Evolutionary conservation across 2,888 invertebrate genomes (phyloP), one percentile per base, ranked within the genome.

Genomic region (Zhengitettix transpicula): DNA sequence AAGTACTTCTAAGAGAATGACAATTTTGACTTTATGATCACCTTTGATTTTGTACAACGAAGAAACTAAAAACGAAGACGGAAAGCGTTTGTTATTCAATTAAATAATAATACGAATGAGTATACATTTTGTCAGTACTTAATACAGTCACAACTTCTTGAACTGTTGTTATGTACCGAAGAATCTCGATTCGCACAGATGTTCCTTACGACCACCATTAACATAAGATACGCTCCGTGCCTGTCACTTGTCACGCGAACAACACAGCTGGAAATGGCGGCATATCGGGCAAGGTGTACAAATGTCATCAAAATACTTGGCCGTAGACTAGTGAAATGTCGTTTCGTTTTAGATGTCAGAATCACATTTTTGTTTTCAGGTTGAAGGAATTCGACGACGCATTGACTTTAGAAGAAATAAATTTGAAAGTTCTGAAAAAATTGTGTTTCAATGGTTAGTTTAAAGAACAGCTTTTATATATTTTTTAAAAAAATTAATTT

Each of bases 371-470:
- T 62, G 63, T 57, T 79, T 81, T 40, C 72, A 91, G 91, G 71
- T 80, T 93, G 65, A 85, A 84, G 75, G 85, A 87, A 67, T 89
- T 92, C 71, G 84, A 91, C 72, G 83, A 85, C 64, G 71, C 84
- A 53, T 74, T 93, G 41, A 74, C 79, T 12, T 74, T 80, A 65
- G 86, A 89, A 67, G 79, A 81, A 60, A 83, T 94, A 66, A 82
- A 91, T 70, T 73, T 87, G 60, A 77, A 77, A 58, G 75, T 78
- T 65, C 74, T 94, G 14, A 80, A 81, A 68, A 80, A 78, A 68
- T 71, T 90, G 58, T 85, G 89, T 66, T 92, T 91, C 69, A 83
- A 87, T 75, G 92, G 92, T 91, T 77, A 73, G 28, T 28, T 28
- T 28, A 28, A 28, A 28, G 28, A 28, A 28, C 28, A 28, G 28